These are phyloP conservation scores for Falco cherrug DNA, from an alignment of 2,797 vertebrate genomes.

Conservation along the genomic window DNA sequence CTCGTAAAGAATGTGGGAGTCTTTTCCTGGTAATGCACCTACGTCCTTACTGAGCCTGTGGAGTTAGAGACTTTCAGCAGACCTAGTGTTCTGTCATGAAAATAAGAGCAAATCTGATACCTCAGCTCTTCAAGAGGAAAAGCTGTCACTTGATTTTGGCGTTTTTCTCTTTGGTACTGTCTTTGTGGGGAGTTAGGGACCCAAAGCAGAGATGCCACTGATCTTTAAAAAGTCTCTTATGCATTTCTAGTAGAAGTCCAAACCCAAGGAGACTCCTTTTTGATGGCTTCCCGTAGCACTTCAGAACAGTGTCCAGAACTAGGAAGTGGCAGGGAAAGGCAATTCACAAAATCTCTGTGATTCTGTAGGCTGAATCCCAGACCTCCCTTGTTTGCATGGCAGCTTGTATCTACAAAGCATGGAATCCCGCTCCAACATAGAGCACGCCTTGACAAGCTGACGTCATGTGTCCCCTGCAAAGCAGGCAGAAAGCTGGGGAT, in stretches of 20 bases:
- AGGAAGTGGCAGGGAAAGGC: not conserved
- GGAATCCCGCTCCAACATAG: not conserved
- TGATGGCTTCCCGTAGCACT: not conserved
- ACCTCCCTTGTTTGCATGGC: not conserved
- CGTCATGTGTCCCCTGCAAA: not conserved
- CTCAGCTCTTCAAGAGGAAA: not conserved
- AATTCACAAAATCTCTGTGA: not conserved
- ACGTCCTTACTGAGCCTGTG: not conserved
- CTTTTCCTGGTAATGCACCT: not conserved
- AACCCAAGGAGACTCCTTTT: not conserved
- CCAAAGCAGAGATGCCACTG: not conserved
- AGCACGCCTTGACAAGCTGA: not conserved
- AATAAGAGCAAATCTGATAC: not conserved
- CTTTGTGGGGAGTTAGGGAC: not conserved
- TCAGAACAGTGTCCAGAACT: not conserved
- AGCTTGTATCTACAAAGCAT: not conserved
- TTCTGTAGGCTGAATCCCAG: not conserved
- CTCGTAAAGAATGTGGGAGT: accelerated
- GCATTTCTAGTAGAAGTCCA: not conserved
- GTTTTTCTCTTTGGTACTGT: not conserved
- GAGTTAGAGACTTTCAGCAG: not conserved
- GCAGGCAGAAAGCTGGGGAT: not conserved
- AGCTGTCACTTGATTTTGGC: not conserved
- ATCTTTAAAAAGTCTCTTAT: not conserved
- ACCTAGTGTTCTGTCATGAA: not conserved